Conservation (phyloP, 2,113 vertebrate species). For the Nannobrachium achirus region DNA sequence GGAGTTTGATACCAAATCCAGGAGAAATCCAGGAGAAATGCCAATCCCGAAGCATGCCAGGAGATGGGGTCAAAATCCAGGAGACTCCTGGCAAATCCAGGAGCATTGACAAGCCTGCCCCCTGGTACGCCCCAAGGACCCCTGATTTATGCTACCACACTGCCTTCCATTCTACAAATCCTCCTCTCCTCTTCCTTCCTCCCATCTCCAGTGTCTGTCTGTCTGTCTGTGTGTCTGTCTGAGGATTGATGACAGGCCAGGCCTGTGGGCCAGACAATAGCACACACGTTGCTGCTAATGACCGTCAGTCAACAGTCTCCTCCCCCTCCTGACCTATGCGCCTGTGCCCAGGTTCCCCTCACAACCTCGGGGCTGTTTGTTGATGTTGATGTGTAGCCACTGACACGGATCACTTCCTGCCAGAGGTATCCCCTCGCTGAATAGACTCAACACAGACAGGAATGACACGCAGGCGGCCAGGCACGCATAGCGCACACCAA, state of each 20-base stretch:
- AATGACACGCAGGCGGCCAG: not conserved
- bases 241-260: constrained; percentile 48
- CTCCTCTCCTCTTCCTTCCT: not conserved
- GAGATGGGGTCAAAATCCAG: too few species aligned
- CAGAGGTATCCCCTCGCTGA: constrained; percentile 26
- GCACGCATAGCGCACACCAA: not conserved
- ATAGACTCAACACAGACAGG: constrained; percentile 58
- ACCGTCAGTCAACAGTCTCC: constrained; percentile 61
- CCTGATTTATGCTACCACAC: too few species aligned
- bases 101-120: too few species aligned
- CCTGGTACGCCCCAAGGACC: too few species aligned
- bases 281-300: constrained; percentile 60
- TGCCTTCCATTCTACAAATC: too few species aligned
- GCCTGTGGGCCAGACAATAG: constrained; percentile 64
- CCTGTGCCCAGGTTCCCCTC: constrained; percentile 25
- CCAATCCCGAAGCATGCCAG: too few species aligned
- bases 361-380: constrained; percentile 61
- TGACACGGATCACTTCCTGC: constrained; percentile 72
- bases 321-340: constrained; percentile 43
- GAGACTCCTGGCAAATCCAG: too few species aligned
- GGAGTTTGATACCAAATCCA: too few species aligned
- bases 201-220: not conserved
- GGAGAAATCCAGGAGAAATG: too few species aligned
- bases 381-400: constrained; percentile 72
- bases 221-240: not conserved